These are phyloP conservation scores for Branchinecta lynchi DNA, from an alignment of 1,140 invertebrate genomes.

Conservation along the genomic window DNA sequence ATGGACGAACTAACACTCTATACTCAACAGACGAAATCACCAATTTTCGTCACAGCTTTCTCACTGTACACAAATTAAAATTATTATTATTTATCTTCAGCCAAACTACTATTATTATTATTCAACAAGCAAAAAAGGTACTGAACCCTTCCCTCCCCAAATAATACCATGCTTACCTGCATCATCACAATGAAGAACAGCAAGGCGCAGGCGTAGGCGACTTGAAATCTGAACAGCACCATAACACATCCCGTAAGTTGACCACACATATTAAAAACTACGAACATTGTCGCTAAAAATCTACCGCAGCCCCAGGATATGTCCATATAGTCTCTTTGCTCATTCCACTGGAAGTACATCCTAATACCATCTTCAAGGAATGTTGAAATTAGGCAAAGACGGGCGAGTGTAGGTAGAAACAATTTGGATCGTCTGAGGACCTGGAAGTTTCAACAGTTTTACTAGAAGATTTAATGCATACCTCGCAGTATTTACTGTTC, in stretches of 20 bases:
- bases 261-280: conserved; percentile 81
- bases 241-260: conserved; percentile 90
- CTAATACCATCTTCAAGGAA: conserved; percentile 97
- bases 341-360: conserved; percentile 98
- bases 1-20: no score
- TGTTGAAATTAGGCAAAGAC: conserved; percentile 94
- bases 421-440: conserved; percentile 82
- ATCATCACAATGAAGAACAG: conserved; percentile 92
- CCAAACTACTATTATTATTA: no score
- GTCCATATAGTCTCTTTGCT: conserved; percentile 96
- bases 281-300: conserved; percentile 80
- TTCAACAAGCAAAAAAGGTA: neutral
- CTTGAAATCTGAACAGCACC: conserved; percentile 81
- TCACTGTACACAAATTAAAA: no score
- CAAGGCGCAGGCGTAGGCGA: conserved; percentile 83
- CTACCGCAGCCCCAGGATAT: conserved; percentile 94
- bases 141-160: neutral
- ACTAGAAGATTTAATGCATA: no score
- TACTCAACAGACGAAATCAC: no score
- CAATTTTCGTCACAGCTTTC: no score
- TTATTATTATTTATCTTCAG: no score
- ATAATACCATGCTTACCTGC: conserved; percentile 45
- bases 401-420: conserved; percentile 82
- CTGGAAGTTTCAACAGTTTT: conserved; percentile 35
- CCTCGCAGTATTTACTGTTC: no score